Evolutionary conservation across 2,888 invertebrate genomes (phyloP).

Genomic region (Pharmacophagus antenor): DNA sequence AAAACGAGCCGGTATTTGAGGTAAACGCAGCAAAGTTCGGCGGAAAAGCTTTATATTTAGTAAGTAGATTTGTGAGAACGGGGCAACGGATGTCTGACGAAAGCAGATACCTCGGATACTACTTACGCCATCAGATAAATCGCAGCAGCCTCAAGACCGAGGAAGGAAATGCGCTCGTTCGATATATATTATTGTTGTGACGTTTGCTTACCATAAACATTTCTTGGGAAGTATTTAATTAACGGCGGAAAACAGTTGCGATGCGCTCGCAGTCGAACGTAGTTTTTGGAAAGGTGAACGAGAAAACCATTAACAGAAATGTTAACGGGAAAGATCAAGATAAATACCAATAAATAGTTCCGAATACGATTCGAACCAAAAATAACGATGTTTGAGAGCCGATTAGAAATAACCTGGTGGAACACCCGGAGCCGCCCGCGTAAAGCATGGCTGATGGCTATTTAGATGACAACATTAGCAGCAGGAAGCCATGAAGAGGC

Average conservation of each 20-base stretch:
- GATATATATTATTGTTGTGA: conserved; percentile 65
- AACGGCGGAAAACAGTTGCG: conserved; percentile 57
- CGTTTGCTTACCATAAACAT: conserved; percentile 63
- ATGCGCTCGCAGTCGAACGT: conserved; percentile 26
- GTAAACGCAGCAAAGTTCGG: conserved; percentile 44
- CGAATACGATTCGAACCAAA: conserved; percentile 66
- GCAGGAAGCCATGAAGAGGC: conserved; percentile 61
- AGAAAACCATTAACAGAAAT: conserved; percentile 41
- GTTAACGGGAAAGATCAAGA: conserved; percentile 46
- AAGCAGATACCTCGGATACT: conserved; percentile 57
- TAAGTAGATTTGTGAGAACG: conserved; percentile 53
- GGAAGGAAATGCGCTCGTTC: conserved; percentile 57
- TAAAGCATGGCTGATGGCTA: conserved; percentile 70
- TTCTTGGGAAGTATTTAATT: conserved; percentile 60
- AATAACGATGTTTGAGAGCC: conserved; percentile 74
- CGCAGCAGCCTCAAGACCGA: conserved; percentile 46
- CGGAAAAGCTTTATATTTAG: conserved; percentile 59
- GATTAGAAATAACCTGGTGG: conserved; percentile 69
- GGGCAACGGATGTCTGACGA: conserved; percentile 55
- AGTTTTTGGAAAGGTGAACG: conserved; percentile 28
- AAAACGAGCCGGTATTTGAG: conserved; percentile 48
- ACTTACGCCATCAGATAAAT: conserved; percentile 69
- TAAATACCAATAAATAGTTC: conserved; percentile 67
- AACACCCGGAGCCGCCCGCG: conserved; percentile 61
- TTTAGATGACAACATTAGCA: conserved; percentile 66